phyloP scores from a whole-genome alignment of 2,888 invertebrate genomes.

The Cantharis lateralis region DNA sequence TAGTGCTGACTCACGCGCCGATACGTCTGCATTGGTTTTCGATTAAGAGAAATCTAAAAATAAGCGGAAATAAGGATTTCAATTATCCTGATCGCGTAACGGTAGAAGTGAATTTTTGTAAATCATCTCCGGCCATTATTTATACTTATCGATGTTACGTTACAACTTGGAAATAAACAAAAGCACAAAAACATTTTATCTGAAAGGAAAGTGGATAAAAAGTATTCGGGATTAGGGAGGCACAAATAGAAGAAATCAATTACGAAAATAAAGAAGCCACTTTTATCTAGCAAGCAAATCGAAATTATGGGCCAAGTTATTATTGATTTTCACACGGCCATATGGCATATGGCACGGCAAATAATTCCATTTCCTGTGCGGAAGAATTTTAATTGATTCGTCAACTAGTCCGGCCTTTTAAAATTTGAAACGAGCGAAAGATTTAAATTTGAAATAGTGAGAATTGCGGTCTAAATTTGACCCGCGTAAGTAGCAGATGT shows the following conservation, averaged over 20 bases:
- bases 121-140: background rate
- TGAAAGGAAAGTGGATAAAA: conserved; percentile 43
- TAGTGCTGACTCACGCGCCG: background rate
- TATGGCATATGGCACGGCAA: conserved; percentile 27
- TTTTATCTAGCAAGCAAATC: conserved; percentile 25
- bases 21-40: background rate
- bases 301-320: conserved; percentile 30
- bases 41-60: background rate
- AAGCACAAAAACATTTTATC: conserved; percentile 37
- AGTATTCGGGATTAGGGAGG: conserved; percentile 43
- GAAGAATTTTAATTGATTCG: background rate
- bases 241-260: conserved; percentile 50
- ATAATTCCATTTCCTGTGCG: background rate
- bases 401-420: background rate
- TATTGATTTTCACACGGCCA: conserved; percentile 39
- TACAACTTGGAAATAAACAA: conserved; percentile 17
- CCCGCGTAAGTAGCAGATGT: conserved; percentile 57
- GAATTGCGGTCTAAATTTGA: conserved; percentile 30
- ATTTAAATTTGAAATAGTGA: background rate
- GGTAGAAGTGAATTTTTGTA: background rate
- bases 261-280: conserved; percentile 43
- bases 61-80: background rate
- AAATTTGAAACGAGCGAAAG: background rate
- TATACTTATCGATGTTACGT: conserved; percentile 10
- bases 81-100: background rate